A percentile compares a stretch with the other conserved stretches of the same genome.
These are phyloP conservation scores for Erannis defoliaria DNA, from an alignment of 2,888 invertebrate genomes.

Conservation along the genomic window DNA sequence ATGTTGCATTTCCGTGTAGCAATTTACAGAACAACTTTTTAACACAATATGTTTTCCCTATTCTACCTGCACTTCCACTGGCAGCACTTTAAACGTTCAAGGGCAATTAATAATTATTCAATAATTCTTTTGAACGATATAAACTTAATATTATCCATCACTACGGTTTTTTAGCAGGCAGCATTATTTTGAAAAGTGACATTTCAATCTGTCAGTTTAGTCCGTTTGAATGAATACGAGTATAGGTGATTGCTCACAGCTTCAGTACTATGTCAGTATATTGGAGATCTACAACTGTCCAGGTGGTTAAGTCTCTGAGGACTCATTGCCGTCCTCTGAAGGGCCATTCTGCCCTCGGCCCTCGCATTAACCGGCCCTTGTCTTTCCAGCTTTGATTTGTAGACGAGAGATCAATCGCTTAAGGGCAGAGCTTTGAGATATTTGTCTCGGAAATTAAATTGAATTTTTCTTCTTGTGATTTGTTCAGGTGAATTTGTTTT, in stretches of 20 bases:
- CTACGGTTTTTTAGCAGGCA: too few species aligned
- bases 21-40: too few species aligned
- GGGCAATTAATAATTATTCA: too few species aligned
- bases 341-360: slow-evolving; percentile 60
- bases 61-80: too few species aligned
- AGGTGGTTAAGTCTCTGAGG: slow-evolving; percentile 47
- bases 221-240: too few species aligned
- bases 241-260: slow-evolving; percentile 9
- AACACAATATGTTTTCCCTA: too few species aligned
- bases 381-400: slow-evolving; percentile 79
- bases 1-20: too few species aligned
- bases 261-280: neutral
- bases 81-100: too few species aligned
- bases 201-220: too few species aligned
- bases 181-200: too few species aligned
- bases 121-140: too few species aligned
- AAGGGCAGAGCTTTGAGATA: slow-evolving; percentile 52
- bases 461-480: slow-evolving; percentile 45
- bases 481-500: slow-evolving; percentile 22
- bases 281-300: slow-evolving; percentile 45
- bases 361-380: slow-evolving; percentile 73
- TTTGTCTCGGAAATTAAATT: slow-evolving; percentile 46
- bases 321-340: slow-evolving; percentile 41
- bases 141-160: too few species aligned
- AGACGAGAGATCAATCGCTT: slow-evolving; percentile 73